Percentiles rank a stretch among this genome's conserved stretches.
These are phyloP conservation scores for Tetramorium parvispinum DNA, from an alignment of 1,140 invertebrate genomes.

Conservation along the genomic window DNA sequence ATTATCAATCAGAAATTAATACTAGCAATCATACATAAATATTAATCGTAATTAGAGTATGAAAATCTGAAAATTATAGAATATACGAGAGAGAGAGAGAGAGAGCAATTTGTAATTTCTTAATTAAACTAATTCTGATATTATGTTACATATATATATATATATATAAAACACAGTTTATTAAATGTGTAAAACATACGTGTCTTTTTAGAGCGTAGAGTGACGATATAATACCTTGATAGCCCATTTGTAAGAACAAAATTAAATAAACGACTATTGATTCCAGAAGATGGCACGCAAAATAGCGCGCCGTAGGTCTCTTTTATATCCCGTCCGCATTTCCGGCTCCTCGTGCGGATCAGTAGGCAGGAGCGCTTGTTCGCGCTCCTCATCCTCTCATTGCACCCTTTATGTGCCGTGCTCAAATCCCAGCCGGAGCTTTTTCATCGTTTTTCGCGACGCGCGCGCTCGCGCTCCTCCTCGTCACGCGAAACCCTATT, in stretches of 20 bases:
- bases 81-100: no score
- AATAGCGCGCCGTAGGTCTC: slow-evolving; percentile 37
- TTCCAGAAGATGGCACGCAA: slow-evolving; percentile 43
- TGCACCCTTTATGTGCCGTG: slow-evolving; percentile 55
- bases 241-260: slow-evolving; percentile 22
- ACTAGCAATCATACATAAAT: background rate
- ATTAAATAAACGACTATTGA: slow-evolving; percentile 45
- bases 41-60: background rate
- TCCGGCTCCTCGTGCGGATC: slow-evolving; percentile 57
- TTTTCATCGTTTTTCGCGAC: slow-evolving; percentile 61
- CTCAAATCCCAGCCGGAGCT: slow-evolving; percentile 52
- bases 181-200: background rate
- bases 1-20: background rate
- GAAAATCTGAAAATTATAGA: background rate
- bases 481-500: slow-evolving; percentile 59
- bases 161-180: background rate
- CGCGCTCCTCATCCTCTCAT: slow-evolving; percentile 48
- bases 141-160: background rate
- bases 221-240: background rate
- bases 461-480: slow-evolving; percentile 35
- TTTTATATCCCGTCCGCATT: slow-evolving; percentile 48
- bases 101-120: no score
- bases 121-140: background rate
- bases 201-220: background rate
- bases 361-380: slow-evolving; percentile 48